Evolutionary conservation across 2,797 vertebrate species (phyloP), one percentile per base, ranked within the genome.

Genomic region (Premnoplex brunnescens): DNA sequence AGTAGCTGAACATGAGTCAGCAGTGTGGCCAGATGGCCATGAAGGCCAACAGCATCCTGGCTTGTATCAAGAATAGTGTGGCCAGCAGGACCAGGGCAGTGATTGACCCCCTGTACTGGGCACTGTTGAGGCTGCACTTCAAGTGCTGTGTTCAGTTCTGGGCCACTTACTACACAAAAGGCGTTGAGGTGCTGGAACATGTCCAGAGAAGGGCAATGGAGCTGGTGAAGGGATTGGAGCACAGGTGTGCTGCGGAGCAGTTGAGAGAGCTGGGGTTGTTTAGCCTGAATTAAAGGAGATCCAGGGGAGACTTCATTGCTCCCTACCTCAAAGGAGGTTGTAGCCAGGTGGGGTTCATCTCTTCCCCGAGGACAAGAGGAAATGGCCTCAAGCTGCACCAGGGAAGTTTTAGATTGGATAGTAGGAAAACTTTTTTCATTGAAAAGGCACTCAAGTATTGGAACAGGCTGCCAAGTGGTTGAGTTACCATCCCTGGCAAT

Each of bases 101-200:
- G 32, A 14, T 13, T 10, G 1, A 6, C 6, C 14, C 10, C 23
- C 6, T 1, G 1, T 23, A n/a, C 27, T 23, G 14, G 15, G 43
- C 12, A 17, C 27, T 36, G 26, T 12, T 56, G 37, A 56, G 19
- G 10, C 19, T 0, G 0, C 32, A n/a, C 23, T n/a, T 24, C 0
- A 0, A 37, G 44, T 20, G 2, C 22, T n/a, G 13, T 24, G 28
- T 14, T 28, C n/a, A 58, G 12, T 37, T 79, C 43, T 49, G 43
- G 16, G 32, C 18, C 12, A 6, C 18, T 49, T 44, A 28, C 15
- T 28, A 6, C 18, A 51, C 19, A 10, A 36, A 60, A 28, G 37
- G 19, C 39, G 28, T 5, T 32, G 32, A 49, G 26, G 5, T 36
- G 49, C 26, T 41, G 7, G 15, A 79, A 20, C 13, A n/a, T 20